Evolutionary conservation across 2,113 vertebrate species (phyloP).

Genomic region (Psammodynastes pulverulentus): DNA sequence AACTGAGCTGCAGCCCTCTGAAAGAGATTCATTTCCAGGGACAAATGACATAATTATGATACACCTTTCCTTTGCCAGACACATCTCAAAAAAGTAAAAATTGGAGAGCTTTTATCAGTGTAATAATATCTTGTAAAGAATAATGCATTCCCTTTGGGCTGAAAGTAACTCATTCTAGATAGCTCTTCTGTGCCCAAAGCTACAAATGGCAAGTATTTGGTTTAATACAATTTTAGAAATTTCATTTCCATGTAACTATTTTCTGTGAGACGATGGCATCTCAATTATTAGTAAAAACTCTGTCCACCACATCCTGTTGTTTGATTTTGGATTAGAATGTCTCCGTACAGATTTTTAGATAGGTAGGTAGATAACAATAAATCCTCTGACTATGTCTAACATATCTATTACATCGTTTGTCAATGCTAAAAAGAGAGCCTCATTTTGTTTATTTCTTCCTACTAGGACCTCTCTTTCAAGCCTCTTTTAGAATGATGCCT

Average conservation of each 20-base stretch:
- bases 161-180: constrained; percentile 31
- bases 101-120: constrained; percentile 24
- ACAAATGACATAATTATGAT: constrained; percentile 46
- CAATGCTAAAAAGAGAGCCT: not conserved
- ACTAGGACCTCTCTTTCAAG: not conserved
- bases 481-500: not conserved
- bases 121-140: constrained; percentile 35
- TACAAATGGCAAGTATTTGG: constrained; percentile 16
- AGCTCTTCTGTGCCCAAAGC: constrained; percentile 32
- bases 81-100: constrained; percentile 39
- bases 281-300: not conserved
- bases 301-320: not conserved
- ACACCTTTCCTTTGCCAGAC: constrained; percentile 41
- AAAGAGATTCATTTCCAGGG: constrained; percentile 53
- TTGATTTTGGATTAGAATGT: not conserved
- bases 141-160: constrained; percentile 50
- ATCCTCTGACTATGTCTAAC: not conserved
- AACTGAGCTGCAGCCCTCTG: constrained; percentile 42
- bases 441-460: not conserved
- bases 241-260: not conserved
- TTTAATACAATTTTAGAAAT: constrained; percentile 18
- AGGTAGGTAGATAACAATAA: not conserved
- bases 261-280: not conserved
- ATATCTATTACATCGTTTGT: not conserved
- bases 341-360: not conserved